Conservation (phyloP, 1,140 invertebrate species). For the Schlechtendalia chinensis region DNA sequence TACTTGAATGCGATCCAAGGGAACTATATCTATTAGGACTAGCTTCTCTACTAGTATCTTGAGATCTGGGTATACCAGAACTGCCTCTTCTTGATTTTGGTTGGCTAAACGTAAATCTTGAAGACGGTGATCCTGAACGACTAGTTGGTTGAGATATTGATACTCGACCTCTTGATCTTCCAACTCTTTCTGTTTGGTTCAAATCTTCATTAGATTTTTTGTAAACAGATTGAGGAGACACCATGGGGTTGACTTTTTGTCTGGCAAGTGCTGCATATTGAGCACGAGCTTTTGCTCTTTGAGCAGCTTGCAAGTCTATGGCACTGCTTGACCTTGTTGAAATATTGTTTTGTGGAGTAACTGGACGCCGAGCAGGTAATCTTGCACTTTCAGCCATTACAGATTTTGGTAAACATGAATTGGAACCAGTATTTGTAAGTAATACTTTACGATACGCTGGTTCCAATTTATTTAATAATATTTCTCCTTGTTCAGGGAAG, state of each 20-base stretch:
- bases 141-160: slow-evolving; percentile 68
- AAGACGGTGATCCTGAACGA: slow-evolving; percentile 82
- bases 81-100: slow-evolving; percentile 58
- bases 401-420: slow-evolving; percentile 48
- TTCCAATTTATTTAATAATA: slow-evolving; percentile 79
- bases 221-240: slow-evolving; percentile 58
- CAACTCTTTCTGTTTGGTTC: slow-evolving; percentile 62
- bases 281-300: slow-evolving; percentile 76
- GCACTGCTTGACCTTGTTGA: slow-evolving; percentile 81
- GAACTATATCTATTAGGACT: slow-evolving; percentile 63
- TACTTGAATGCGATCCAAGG: slow-evolving; percentile 37
- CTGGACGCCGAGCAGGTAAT: slow-evolving; percentile 49
- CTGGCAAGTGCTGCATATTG: slow-evolving; percentile 75
- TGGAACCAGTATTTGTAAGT: slow-evolving; percentile 43
- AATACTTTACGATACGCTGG: slow-evolving; percentile 62
- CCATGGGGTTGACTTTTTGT: slow-evolving; percentile 69
- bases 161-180: slow-evolving; percentile 64
- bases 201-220: slow-evolving; percentile 57
- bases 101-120: slow-evolving; percentile 62
- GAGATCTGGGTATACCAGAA: slow-evolving; percentile 69
- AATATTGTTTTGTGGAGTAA: slow-evolving; percentile 49
- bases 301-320: slow-evolving; percentile 85
- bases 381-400: slow-evolving; percentile 43
- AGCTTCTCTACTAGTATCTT: slow-evolving; percentile 69
- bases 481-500: slow-evolving; percentile 87